Conservation (phyloP, 2,888 invertebrate genomes). For the Sympetrum striolatum region DNA sequence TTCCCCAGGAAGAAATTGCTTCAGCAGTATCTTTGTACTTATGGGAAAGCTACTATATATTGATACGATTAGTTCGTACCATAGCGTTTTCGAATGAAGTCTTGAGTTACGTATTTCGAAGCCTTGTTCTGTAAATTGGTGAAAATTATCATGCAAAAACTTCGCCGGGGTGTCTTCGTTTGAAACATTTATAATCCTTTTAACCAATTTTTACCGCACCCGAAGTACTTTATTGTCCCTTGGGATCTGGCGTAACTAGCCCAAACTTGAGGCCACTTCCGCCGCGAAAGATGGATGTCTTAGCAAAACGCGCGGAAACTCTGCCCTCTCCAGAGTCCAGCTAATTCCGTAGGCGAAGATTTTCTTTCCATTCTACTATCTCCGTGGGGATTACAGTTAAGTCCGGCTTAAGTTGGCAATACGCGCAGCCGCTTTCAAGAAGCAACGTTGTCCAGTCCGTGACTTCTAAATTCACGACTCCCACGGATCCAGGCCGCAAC, state of each 20-base stretch:
- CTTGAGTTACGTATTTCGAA: no score
- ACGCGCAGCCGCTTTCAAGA: background rate
- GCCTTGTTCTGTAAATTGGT: no score
- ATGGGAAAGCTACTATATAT: no score
- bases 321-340: background rate
- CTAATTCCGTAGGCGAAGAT: background rate
- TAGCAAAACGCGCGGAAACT: background rate
- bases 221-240: background rate
- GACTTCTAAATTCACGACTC: background rate
- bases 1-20: no score
- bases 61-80: no score
- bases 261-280: background rate
- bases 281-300: background rate
- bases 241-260: background rate
- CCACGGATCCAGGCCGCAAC: background rate
- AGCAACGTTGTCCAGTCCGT: background rate
- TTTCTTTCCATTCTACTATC: background rate
- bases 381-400: background rate
- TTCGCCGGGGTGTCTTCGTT: no score
- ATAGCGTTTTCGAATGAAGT: no score
- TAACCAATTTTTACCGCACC: background rate
- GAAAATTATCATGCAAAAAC: no score
- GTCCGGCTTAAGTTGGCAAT: background rate
- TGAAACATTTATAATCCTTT: background rate
- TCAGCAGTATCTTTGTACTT: no score